phyloP scores from a whole-genome alignment of 2,113 vertebrate genomes.

The Mixornis gularis region DNA sequence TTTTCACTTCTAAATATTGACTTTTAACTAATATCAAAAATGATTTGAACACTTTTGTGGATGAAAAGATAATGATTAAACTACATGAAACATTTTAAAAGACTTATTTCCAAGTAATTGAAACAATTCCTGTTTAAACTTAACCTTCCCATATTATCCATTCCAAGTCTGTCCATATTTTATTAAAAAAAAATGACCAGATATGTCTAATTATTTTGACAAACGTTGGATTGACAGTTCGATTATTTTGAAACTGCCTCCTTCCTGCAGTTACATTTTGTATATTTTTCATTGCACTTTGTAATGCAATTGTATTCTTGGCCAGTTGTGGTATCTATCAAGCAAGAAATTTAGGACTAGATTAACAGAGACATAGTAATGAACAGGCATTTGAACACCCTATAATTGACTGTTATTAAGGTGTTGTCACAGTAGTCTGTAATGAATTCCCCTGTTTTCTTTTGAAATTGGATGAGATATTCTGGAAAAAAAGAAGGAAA shows the following conservation, averaged over 20 bases:
- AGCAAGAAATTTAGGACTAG: constrained; percentile 69
- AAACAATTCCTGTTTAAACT: constrained; percentile 16
- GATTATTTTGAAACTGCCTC: constrained; percentile 30
- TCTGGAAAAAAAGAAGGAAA: not conserved
- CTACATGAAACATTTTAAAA: constrained; percentile 43
- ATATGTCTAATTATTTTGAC: constrained; percentile 15
- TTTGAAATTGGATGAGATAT: constrained; percentile 37
- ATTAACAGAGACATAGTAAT: constrained; percentile 72
- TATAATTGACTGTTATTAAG: constrained; percentile 68
- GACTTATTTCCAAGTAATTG: constrained; percentile 21
- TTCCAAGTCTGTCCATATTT: not conserved
- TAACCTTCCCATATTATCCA: not conserved
- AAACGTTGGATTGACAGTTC: constrained; percentile 31
- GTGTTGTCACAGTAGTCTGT: constrained; percentile 32
- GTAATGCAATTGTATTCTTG: constrained; percentile 60
- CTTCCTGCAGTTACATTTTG: not conserved
- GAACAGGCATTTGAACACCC: constrained; percentile 53
- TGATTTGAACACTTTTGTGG: constrained; percentile 66
- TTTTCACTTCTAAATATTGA: constrained; percentile 77
- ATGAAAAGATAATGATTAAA: constrained; percentile 70
- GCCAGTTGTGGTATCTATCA: constrained; percentile 51
- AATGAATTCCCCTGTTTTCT: constrained; percentile 48
- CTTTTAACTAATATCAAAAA: constrained; percentile 75
- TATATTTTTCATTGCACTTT: constrained; percentile 26
- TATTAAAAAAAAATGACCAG: not conserved